Base-by-base conservation (phyloP, 2,113 vertebrate species). In the Cyanoramphus novaezelandiae region DNA sequence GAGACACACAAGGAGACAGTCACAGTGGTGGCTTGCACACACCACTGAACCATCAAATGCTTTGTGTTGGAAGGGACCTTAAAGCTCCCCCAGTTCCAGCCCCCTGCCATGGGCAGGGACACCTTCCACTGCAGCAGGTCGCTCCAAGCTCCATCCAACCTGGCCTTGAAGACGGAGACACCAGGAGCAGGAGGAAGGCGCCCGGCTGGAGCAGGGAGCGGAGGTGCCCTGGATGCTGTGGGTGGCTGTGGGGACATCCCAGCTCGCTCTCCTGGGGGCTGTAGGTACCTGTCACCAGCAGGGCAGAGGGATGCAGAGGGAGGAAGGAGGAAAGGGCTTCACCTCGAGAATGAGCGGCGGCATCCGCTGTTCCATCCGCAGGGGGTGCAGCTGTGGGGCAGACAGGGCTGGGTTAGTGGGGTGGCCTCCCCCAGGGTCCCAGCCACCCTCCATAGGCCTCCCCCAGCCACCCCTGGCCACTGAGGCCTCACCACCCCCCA, bases 281-380 rank as follows among this genome's bases (percentile, higher is more conserved):
- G 4, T 43, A 6, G 13, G 5, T 37, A 29, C 35, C 70, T 65
- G 6, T 52, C 33, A 27, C 43, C 53, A 17, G 3, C 0, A 1
- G 50, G 70, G 35, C 70, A 39, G 83, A 25, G 70, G 44, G 21
- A 17, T 1, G 25, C 24, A 10, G 41, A 50, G 41, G 27, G 50
- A 67, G 43, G 50, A 8, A 25, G 0, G 23, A 67, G 88, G 57
- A 86, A 39, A 71, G 33, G 1, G 4, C 35, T 50, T 97, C 59
- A 97, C 96, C 96, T 96, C 96, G 0, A 96, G 92, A 87, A 94
- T 72, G 69, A 97, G 96, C 0, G 90, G 92, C 0, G 82, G 96
- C 96, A 96, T 95, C 74, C 95, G 64, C 76, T 90, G 96, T 55
- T 97, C 96, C 96, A 97, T 96, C 95, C 95, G 95, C 95, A 96